These are phyloP conservation scores for Yponomeuta plumbellus DNA, from an alignment of 2,888 invertebrate species.

Conservation along the genomic window DNA sequence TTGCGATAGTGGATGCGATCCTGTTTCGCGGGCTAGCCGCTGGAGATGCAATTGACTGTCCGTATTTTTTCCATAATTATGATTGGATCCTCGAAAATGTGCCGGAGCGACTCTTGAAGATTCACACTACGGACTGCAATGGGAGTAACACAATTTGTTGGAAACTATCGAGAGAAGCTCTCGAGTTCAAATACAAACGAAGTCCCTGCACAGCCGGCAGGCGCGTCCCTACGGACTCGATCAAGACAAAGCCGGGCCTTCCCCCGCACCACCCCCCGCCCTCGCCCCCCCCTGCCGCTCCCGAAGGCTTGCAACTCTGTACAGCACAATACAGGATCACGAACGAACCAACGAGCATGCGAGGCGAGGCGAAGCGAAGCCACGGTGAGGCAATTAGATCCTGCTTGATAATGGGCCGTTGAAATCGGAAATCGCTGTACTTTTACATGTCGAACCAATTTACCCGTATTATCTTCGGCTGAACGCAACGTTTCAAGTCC, in stretches of 20 bases:
- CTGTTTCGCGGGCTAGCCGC: background rate
- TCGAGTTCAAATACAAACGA: background rate
- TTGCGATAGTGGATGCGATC: background rate
- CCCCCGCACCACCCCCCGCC: background rate
- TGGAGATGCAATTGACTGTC: background rate
- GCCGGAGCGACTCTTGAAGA: background rate
- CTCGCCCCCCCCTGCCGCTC: background rate
- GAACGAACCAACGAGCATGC: no score
- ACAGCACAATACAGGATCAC: background rate
- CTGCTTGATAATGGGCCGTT: no score
- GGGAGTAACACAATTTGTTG: background rate
- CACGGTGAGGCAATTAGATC: no score
- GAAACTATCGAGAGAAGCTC: background rate
- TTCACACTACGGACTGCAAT: background rate
- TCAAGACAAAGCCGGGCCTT: background rate
- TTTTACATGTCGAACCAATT: no score
- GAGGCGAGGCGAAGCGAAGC: no score
- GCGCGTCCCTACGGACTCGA: background rate
- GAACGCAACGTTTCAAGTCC: no score
- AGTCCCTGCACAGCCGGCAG: background rate
- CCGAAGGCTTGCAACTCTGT: background rate
- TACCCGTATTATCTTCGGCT: no score
- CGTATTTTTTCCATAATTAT: background rate
- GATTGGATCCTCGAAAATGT: background rate
- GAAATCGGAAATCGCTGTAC: no score